Percentiles rank a stretch among this genome's conserved stretches.
Evolutionary conservation across 92 coral and sea anemone species (phyloP).

Genomic region (Zoanthus sansibaricus): DNA sequence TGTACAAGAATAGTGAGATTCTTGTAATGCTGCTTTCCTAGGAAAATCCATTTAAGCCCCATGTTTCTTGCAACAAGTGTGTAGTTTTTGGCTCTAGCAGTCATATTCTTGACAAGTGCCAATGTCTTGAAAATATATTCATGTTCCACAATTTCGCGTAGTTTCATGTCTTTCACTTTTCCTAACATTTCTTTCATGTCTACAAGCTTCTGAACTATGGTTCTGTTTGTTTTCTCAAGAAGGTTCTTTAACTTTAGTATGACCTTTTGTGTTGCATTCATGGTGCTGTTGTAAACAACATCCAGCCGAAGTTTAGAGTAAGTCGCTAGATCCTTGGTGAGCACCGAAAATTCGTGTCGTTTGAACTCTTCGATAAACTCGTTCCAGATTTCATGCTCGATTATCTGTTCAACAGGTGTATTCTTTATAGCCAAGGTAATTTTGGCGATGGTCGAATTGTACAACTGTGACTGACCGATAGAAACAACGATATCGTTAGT

Average conservation of each 20-base stretch:
- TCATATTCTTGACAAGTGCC: conserved; percentile 72
- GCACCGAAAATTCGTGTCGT: conserved; percentile 71
- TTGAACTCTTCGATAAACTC: conserved; percentile 77
- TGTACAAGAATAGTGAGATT: conserved; percentile 58
- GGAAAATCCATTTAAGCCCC: conserved; percentile 70
- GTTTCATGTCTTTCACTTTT: conserved; percentile 78
- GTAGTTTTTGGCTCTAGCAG: conserved; percentile 62
- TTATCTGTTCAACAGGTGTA: conserved; percentile 69
- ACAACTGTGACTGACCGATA: not conserved
- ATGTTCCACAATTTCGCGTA: conserved; percentile 88
- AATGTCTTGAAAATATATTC: conserved; percentile 74
- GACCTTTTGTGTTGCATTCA: conserved; percentile 44
- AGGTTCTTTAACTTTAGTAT: conserved; percentile 51
- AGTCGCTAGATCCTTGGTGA: conserved; percentile 52
- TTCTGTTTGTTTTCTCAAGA: conserved; percentile 56
- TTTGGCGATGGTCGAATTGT: conserved; percentile 32
- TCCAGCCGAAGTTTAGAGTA: conserved; percentile 48
- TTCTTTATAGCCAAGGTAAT: conserved; percentile 56
- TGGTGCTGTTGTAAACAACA: conserved; percentile 43
- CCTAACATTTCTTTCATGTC: conserved; percentile 68
- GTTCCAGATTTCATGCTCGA: conserved; percentile 77
- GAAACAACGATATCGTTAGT: not conserved
- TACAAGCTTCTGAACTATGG: conserved; percentile 46
- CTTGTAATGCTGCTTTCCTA: conserved; percentile 76
- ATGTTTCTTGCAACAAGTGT: conserved; percentile 68